These are phyloP conservation scores for Mareca strepera DNA, from an alignment of 2,797 vertebrate genomes.

Conservation along the genomic window DNA sequence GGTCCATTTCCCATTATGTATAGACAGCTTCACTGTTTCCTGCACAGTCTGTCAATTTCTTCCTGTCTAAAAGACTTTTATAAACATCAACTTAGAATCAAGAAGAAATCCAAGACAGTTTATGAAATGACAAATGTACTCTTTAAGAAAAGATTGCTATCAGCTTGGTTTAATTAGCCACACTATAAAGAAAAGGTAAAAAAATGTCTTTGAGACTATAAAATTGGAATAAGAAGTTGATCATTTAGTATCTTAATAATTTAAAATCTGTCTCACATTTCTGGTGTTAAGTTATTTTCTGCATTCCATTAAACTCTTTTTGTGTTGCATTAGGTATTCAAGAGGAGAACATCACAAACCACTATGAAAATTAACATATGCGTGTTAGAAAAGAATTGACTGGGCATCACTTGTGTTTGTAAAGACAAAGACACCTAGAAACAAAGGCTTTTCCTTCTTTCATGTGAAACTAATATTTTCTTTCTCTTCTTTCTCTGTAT, in stretches of 20 bases:
- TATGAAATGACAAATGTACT: not conserved
- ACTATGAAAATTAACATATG: not conserved
- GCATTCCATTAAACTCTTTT: not conserved
- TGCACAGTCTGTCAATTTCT: not conserved
- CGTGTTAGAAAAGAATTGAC: not conserved
- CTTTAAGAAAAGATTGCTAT: not conserved
- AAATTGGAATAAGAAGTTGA: conserved; percentile 33
- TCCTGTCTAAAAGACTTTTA: not conserved
- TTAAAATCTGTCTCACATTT: conserved; percentile 26
- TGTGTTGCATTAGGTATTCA: not conserved
- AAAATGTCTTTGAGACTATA: conserved; percentile 30
- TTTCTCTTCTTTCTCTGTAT: not conserved
- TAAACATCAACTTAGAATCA: not conserved
- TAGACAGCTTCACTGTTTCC: not conserved
- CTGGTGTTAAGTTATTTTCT: conserved; percentile 19
- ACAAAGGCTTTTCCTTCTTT: conserved; percentile 10
- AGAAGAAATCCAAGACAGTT: not conserved
- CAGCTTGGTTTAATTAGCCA: conserved; percentile 32
- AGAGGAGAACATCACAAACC: not conserved
- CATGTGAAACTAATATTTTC: not conserved
- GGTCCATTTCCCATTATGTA: not conserved
- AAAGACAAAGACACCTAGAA: conserved; percentile 13
- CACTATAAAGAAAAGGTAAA: conserved; percentile 22
- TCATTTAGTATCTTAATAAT: conserved; percentile 43
- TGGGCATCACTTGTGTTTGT: not conserved